A percentile compares a stretch with the other conserved stretches of the same genome.
These are phyloP conservation scores for Apodemia mormo DNA, from an alignment of 2,888 invertebrate genomes.

Conservation along the genomic window DNA sequence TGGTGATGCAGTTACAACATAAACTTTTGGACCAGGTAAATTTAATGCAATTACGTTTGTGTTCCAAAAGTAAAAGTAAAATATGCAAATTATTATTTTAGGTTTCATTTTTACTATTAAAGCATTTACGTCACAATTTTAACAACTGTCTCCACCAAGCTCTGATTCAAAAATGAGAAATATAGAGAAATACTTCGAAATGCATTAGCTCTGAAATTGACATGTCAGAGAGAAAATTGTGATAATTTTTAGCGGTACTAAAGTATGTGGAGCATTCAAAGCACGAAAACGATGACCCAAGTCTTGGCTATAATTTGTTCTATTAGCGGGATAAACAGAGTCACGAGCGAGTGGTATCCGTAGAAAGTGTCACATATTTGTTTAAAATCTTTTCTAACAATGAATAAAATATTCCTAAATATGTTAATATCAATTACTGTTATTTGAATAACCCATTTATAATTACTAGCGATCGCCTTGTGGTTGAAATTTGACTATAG, in stretches of 20 bases:
- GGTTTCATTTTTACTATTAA: conserved; percentile 54
- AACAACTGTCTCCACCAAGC: conserved; percentile 51
- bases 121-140: conserved; percentile 48
- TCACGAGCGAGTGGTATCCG: conserved; percentile 48
- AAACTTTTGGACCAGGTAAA: conserved; percentile 65
- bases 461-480: no score
- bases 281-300: conserved; percentile 65
- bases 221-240: conserved; percentile 56
- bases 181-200: conserved; percentile 37
- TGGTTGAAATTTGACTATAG: no score
- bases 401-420: neutral
- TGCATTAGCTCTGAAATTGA: conserved; percentile 50
- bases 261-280: conserved; percentile 63
- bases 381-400: conserved; percentile 50
- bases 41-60: conserved; percentile 47
- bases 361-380: conserved; percentile 78
- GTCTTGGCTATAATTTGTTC: conserved; percentile 66
- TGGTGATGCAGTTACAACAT: conserved; percentile 69
- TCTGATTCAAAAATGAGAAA: conserved; percentile 61
- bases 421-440: no score
- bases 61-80: conserved; percentile 51
- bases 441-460: no score
- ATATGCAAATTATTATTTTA: conserved; percentile 43
- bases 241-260: conserved; percentile 78
- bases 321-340: conserved; percentile 66